Evolutionary conservation across 1,140 invertebrate species (phyloP).

Genomic region (Atta texana): DNA sequence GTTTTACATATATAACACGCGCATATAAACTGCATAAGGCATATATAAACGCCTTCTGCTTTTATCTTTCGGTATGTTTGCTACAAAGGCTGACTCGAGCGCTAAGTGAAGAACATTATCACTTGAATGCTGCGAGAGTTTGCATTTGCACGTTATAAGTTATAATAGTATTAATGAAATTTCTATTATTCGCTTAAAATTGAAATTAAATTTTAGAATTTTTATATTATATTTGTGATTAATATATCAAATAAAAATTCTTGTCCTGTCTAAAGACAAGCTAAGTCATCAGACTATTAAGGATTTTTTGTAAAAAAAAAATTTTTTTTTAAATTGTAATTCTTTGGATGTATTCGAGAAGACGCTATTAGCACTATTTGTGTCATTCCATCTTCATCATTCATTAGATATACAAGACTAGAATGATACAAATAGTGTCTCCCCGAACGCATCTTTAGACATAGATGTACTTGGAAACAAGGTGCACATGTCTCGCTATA

Average conservation of each 20-base stretch:
- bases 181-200: constrained; percentile 5
- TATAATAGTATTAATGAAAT: neutral
- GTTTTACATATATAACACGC: constrained; percentile 26
- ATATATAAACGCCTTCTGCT: constrained; percentile 50
- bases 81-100: constrained; percentile 39
- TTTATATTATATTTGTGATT: constrained; percentile 8
- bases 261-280: no score
- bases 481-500: neutral
- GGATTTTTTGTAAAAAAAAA: constrained; percentile 8
- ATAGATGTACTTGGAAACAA: neutral
- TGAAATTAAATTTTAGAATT: neutral
- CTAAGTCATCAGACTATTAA: neutral
- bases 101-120: constrained; percentile 49
- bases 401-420: no score
- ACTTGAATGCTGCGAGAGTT: constrained; percentile 15
- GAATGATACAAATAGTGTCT: no score
- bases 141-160: constrained; percentile 1
- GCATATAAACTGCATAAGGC: constrained; percentile 37
- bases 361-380: no score
- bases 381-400: no score
- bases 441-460: neutral
- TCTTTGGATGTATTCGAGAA: no score
- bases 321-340: no score
- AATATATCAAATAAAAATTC: neutral
- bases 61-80: constrained; percentile 43